phyloP scores from a whole-genome alignment of 2,797 vertebrate genomes.

The Ptychobarbus kaznakovi region DNA sequence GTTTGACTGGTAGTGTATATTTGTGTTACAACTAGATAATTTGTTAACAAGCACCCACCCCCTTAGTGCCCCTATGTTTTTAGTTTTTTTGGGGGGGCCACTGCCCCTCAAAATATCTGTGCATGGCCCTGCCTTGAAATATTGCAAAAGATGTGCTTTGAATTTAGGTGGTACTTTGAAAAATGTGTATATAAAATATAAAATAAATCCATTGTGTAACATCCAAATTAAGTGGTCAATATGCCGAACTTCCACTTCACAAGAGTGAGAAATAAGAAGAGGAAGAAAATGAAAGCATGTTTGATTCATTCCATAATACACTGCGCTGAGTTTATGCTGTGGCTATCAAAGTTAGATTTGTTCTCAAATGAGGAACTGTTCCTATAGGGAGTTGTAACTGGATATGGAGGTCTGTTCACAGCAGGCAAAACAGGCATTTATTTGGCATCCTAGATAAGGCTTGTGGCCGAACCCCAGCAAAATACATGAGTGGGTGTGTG shows the following conservation, averaged over 20 bases:
- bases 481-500: slow-evolving; percentile 1
- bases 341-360: background rate
- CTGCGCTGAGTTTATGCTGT: background rate
- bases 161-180: background rate
- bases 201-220: background rate
- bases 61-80: too few species aligned
- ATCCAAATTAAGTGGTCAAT: background rate
- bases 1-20: too few species aligned
- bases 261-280: background rate
- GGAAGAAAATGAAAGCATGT: background rate
- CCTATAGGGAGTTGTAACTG: background rate
- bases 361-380: background rate
- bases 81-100: too few species aligned
- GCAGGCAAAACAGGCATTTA: background rate
- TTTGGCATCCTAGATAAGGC: slow-evolving; percentile 13
- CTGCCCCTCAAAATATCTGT: too few species aligned
- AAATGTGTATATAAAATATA: background rate
- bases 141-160: background rate
- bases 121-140: too few species aligned
- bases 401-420: background rate
- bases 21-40: too few species aligned
- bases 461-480: slow-evolving; percentile 19
- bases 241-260: background rate
- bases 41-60: too few species aligned
- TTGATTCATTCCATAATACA: background rate